Percentiles rank a stretch among this genome's conserved stretches.
phyloP scores from a whole-genome alignment of 2,113 vertebrate genomes.

The Myocastor coypus region DNA sequence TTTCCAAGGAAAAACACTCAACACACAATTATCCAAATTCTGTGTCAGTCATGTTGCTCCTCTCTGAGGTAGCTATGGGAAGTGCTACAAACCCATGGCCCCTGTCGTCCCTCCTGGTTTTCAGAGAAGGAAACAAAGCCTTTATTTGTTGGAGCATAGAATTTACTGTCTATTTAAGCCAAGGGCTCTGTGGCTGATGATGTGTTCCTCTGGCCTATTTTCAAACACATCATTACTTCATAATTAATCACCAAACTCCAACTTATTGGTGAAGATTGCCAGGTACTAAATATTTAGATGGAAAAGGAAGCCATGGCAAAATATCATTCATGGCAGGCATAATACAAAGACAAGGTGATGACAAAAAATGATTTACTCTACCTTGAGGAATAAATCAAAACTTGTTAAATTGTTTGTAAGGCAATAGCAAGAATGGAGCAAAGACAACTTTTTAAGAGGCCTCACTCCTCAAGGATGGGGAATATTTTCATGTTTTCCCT shows the following conservation, averaged over 20 bases:
- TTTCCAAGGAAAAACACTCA: slow-evolving; percentile 62
- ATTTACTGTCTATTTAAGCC: slow-evolving; percentile 64
- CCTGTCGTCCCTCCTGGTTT: slow-evolving; percentile 53
- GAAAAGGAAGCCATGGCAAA: slow-evolving; percentile 68
- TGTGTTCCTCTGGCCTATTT: slow-evolving; percentile 41
- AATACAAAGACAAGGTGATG: slow-evolving; percentile 66
- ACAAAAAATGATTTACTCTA: slow-evolving; percentile 71
- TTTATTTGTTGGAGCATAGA: background rate
- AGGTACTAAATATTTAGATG: slow-evolving; percentile 67
- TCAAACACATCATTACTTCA: slow-evolving; percentile 73
- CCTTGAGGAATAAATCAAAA: slow-evolving; percentile 78
- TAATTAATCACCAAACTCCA: slow-evolving; percentile 76
- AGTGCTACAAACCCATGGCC: slow-evolving; percentile 61
- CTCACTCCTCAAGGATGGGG: slow-evolving; percentile 56
- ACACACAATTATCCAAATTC: slow-evolving; percentile 72
- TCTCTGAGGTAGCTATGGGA: slow-evolving; percentile 53
- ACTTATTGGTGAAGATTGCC: slow-evolving; percentile 70
- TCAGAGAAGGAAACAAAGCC: slow-evolving; percentile 14
- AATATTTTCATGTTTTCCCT: slow-evolving; percentile 68
- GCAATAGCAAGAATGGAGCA: slow-evolving; percentile 63
- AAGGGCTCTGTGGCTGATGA: background rate
- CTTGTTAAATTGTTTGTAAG: slow-evolving; percentile 53
- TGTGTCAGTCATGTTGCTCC: slow-evolving; percentile 62
- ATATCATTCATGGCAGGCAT: slow-evolving; percentile 70
- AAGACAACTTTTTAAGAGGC: slow-evolving; percentile 69